Conservation (phyloP, 2,797 vertebrate species). For the Halcyon smyrnensis region DNA sequence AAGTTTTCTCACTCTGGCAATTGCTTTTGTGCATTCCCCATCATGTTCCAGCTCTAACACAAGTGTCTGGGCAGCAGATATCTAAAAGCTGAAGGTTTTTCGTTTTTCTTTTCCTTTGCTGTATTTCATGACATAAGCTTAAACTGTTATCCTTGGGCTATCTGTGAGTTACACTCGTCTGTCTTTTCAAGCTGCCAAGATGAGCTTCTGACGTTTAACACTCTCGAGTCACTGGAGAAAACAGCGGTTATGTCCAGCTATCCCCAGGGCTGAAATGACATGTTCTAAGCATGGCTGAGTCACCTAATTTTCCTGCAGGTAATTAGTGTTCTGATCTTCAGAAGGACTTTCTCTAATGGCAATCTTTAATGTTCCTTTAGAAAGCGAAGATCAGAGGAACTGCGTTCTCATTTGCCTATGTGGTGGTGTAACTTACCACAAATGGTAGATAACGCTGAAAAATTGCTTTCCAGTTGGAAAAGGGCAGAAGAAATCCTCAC, state of each 20-base stretch:
- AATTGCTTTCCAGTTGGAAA: background rate
- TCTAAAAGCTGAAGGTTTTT: background rate
- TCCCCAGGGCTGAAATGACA: background rate
- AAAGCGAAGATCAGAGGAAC: background rate
- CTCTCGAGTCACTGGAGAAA: background rate
- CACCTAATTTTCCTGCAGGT: background rate
- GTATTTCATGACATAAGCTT: background rate
- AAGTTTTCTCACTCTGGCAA: background rate
- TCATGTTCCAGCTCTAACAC: background rate
- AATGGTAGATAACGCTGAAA: background rate
- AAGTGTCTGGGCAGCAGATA: background rate
- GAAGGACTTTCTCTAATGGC: background rate
- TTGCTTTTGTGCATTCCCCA: background rate
- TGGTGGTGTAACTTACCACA: background rate
- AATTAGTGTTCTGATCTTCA: background rate
- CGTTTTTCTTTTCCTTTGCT: background rate
- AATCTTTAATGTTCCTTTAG: background rate
- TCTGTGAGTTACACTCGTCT: background rate
- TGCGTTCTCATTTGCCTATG: background rate
- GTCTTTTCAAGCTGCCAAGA: background rate
- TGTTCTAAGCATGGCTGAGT: background rate
- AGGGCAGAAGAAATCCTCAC: background rate
- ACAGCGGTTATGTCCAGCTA: background rate
- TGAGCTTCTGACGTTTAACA: background rate
- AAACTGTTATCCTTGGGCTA: rapidly evolving